Evolutionary conservation across 2,113 vertebrate species (phyloP), one percentile per base, ranked within the genome.

Genomic region (Phaethon lepturus): DNA sequence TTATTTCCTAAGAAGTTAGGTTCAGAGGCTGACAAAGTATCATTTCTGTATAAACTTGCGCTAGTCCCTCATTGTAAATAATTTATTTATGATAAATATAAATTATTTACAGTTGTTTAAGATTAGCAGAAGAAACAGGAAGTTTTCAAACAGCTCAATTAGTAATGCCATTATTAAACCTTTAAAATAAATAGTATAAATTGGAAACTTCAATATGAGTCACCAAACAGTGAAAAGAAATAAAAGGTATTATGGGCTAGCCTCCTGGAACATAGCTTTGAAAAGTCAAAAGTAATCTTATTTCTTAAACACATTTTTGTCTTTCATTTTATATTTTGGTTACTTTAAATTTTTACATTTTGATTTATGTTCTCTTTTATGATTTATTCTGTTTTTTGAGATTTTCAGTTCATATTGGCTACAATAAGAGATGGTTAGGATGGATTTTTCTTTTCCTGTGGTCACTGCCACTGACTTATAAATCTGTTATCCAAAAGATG

Each of bases 181-280:
- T 38, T 20, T 31, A 4, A 53, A 33, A 75, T 64, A 35, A 3
- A 18, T 1, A 2, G 33, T 0, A 17, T 3, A 59, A 81, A 73
- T 6, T 47, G 35, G 10, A 81, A 85, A 78, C 11, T 53, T 84
- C 9, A 55, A 5, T n/a, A 17, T 24, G 20, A 77, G 29, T 28
- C 22, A 67, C 2, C 8, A 86, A 90, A 67, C 1, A 71, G 3
- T 9, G 19, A 77, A 66, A 12, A 78, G 22, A 81, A 90, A 66
- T 9, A 62, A 47, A 69, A 79, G 7, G 22, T 3, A 19, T 64
- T 66, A 29, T 4, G 8, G 7, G 4, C 18, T 81, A 17, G 5
- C 17, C 4, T 74, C 18, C 33, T 42, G 17, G 16, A 92, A 63
- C 2, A 33, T 3, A 67, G 42, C 9, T 64, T 64, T 23, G 11